Conservation (phyloP, 37 sponge, comb jelly and placozoan genomes). For the Aplysina aerophoba region DNA sequence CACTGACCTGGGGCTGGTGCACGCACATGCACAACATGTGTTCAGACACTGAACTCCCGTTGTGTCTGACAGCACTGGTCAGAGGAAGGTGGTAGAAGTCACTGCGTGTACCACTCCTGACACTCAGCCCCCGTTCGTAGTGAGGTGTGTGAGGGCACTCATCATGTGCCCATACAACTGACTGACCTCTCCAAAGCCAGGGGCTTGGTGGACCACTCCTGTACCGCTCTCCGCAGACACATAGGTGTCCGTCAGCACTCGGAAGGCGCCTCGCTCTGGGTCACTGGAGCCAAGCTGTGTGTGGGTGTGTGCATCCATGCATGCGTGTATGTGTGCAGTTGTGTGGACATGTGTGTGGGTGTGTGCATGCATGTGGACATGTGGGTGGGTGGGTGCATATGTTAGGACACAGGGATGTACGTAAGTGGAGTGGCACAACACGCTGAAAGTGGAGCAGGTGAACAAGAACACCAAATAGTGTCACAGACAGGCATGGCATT, state of each 20-base stretch:
- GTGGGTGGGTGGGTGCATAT: not conserved
- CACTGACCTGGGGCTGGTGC: too few relatives aligned
- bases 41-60: not conserved
- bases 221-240: constrained; percentile 95
- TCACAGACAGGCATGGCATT: too few relatives aligned
- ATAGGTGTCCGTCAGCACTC: constrained; percentile 83
- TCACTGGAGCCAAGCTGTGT: constrained; percentile 47
- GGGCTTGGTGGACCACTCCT: constrained; percentile 98
- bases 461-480: too few relatives aligned
- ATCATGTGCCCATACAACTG: not conserved
- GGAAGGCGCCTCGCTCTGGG: constrained; percentile 60
- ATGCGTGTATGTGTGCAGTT: not conserved
- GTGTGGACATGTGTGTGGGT: not conserved
- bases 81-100: too few relatives aligned
- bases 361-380: not conserved
- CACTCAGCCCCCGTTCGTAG: too few relatives aligned
- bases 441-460: too few relatives aligned
- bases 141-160: too few relatives aligned
- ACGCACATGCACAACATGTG: too few relatives aligned
- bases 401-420: too few relatives aligned
- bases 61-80: not conserved
- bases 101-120: too few relatives aligned
- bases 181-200: constrained; percentile 82
- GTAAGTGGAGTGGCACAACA: too few relatives aligned
- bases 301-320: not conserved